Conservation (phyloP, 2,113 vertebrate genomes). For the Leptosomus discolor region DNA sequence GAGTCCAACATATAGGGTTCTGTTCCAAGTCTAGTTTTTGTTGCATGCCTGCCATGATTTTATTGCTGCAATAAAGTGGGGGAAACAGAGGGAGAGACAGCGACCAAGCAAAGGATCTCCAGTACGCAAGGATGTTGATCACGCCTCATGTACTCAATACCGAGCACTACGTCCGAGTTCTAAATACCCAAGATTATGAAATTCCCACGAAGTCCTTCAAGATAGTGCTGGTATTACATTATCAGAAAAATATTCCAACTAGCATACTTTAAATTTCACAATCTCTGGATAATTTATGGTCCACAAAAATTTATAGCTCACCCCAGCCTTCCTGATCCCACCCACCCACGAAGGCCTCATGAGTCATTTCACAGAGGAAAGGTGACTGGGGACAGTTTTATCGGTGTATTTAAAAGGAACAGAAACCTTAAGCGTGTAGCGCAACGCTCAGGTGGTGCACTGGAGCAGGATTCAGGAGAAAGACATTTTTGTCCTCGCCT, state of each 20-base stretch:
- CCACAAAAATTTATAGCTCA: neutral
- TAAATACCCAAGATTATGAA: neutral
- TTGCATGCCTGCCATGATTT: neutral
- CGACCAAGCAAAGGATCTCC: neutral
- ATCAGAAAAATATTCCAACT: neutral
- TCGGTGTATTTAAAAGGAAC: neutral
- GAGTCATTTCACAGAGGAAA: neutral
- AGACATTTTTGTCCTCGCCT: accelerated
- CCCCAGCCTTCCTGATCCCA: neutral
- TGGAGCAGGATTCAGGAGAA: neutral
- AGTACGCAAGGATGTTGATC: accelerated
- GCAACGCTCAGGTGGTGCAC: accelerated
- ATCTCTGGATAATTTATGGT: neutral
- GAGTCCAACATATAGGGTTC: conserved; percentile 28
- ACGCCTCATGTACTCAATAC: accelerated
- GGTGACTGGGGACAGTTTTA: neutral
- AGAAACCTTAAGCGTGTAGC: neutral
- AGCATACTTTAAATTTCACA: neutral
- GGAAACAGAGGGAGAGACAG: neutral
- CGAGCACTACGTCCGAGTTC: accelerated
- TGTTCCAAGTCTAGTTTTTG: conserved; percentile 47
- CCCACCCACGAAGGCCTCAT: accelerated
- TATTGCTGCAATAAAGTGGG: neutral
- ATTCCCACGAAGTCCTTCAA: neutral
- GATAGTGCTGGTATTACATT: neutral